Percentiles rank a stretch among this genome's conserved stretches.
Evolutionary conservation across 2,888 invertebrate species (phyloP).

Genomic region (Drosophila mimica): DNA sequence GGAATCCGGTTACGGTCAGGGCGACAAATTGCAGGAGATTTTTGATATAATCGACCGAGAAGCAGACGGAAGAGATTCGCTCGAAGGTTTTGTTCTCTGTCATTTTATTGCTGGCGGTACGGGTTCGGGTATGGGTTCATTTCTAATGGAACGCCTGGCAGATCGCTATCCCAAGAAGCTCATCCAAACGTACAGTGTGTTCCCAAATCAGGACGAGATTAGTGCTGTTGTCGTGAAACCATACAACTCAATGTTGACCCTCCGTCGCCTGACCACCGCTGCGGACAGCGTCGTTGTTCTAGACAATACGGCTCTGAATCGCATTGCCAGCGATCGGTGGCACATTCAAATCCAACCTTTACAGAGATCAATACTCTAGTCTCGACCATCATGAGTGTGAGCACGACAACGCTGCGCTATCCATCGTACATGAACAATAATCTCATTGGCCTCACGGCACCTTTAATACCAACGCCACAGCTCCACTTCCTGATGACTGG

Average conservation of each 20-base stretch:
- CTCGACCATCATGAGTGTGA: slow-evolving; percentile 99
- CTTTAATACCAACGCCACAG: slow-evolving; percentile 99
- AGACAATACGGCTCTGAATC: slow-evolving; percentile 98
- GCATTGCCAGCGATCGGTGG: slow-evolving; percentile 96
- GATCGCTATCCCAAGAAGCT: slow-evolving; percentile 99
- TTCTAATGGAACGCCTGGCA: slow-evolving; percentile 94
- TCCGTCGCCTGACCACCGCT: slow-evolving; percentile 96
- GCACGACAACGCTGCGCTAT: slow-evolving; percentile 95
- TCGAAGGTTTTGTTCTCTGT: slow-evolving; percentile 99
- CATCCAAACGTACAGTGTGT: slow-evolving; percentile 99
- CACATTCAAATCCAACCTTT: slow-evolving; percentile 98
- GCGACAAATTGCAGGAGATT: slow-evolving; percentile 96
- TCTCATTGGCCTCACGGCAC: slow-evolving; percentile 96
- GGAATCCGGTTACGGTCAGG: slow-evolving; percentile 98
- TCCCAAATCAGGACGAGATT: slow-evolving; percentile 98
- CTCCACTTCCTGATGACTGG: slow-evolving; percentile 99
- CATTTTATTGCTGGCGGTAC: slow-evolving; percentile 99
- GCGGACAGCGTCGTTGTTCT: slow-evolving; percentile 98
- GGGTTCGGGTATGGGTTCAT: slow-evolving; percentile 99
- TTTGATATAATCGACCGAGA: slow-evolving; percentile 99
- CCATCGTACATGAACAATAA: slow-evolving; percentile 99
- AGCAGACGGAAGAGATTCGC: slow-evolving; percentile 99
- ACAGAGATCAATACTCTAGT: slow-evolving; percentile 98
- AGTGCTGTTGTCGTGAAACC: slow-evolving; percentile 99
- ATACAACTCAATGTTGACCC: slow-evolving; percentile 97